Evolutionary conservation across 2,888 invertebrate genomes (phyloP), one percentile per base, ranked within the genome.

Genomic region (Ephialtes manifestator): DNA sequence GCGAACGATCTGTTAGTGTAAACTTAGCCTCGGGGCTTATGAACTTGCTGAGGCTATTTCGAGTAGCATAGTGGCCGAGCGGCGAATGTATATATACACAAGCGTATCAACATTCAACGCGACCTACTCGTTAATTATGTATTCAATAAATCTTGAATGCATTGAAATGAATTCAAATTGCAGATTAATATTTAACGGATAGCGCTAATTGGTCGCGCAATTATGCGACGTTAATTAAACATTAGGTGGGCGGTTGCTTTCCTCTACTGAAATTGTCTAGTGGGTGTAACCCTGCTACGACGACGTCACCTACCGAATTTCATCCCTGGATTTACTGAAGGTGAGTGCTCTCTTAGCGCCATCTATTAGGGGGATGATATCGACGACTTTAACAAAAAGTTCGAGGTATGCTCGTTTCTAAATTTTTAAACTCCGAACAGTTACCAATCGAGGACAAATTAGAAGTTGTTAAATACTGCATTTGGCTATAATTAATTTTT

Each of bases 111-210:
- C 83, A 83, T 87, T 84, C 90, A 91, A 91, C 90, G 86, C 87
- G 89, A 89, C 88, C 88, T 87, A 85, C 80, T 89, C 86, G 87
- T 91, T 90, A 90, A 93, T 92, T 92, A 92, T 92, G 92, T 90
- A 92, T 92, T 93, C 91, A 93, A 93, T 93, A 91, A 93, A 93
- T 93, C 92, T 92, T 91, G 92, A 92, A 91, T 90, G 89, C 90
- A 93, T 92, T 91, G 89, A 92, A 93, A 93, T 93, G 90, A 93
- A 92, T 93, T 93, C 92, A 92, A 93, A 93, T 93, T 91, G 92
- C 90, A 92, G 92, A 93, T 93, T 93, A 94, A 93, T 93, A 93
- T 93, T 92, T 90, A 93, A 90, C 91, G 91, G 89, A 86, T 89
- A 88, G 86, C 88, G 88, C 90, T 93, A 93, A 94, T 93, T 92